Percentiles rank a stretch among this genome's conserved stretches.
Evolutionary conservation across 2,797 vertebrate species (phyloP).

Genomic region (Antrozous pallidus): DNA sequence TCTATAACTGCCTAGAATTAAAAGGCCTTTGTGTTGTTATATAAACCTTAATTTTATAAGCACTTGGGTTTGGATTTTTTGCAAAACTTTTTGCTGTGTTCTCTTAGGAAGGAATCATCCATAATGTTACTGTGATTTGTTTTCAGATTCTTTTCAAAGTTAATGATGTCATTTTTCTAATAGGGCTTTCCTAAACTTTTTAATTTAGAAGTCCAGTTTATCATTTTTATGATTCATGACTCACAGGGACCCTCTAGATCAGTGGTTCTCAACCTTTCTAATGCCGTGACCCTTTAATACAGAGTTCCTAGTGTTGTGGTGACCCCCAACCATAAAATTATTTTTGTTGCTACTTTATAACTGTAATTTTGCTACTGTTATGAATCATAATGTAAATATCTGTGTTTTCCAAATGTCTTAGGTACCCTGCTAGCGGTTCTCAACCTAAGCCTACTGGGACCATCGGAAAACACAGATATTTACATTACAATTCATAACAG

Average conservation of each 20-base stretch:
- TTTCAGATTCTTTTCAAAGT: conserved; percentile 97
- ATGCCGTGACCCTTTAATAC: no score
- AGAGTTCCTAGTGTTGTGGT: no score
- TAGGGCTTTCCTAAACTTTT: conserved; percentile 95
- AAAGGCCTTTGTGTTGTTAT: conserved; percentile 94
- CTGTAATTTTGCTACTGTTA: no score
- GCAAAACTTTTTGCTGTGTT: conserved; percentile 94
- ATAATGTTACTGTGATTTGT: conserved; percentile 98
- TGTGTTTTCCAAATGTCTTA: no score
- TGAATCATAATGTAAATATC: no score
- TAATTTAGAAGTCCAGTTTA: neutral
- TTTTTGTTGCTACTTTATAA: no score
- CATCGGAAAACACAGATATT: no score
- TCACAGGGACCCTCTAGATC: neutral
- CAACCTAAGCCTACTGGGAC: no score
- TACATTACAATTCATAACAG: no score
- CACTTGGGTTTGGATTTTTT: conserved; percentile 97
- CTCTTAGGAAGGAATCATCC: conserved; percentile 95
- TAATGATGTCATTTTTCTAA: conserved; percentile 97
- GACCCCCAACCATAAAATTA: no score
- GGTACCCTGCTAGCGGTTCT: no score
- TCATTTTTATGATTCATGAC: neutral
- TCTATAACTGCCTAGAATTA: conserved; percentile 95
- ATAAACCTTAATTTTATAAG: conserved; percentile 96
- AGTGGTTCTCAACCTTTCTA: no score